Evolutionary conservation across 2,888 invertebrate species (phyloP), one percentile per base, ranked within the genome.

Genomic region (Coleophora flavipennella): DNA sequence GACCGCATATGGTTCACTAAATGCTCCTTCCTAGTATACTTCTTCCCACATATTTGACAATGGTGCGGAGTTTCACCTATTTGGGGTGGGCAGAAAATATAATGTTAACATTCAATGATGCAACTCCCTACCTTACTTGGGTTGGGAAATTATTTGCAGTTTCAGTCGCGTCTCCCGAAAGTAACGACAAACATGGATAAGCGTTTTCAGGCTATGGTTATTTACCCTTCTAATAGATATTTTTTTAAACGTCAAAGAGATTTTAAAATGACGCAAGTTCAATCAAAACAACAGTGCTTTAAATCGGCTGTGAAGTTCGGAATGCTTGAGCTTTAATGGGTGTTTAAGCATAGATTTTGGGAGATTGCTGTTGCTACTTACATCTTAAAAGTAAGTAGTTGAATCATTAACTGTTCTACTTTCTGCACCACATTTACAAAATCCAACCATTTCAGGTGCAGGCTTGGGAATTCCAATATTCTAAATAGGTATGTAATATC

Each of bases 21-120:
- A 83, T 94, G 94, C 79, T 94, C 94, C 83, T 94, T 94, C 58
- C 94, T 89, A 52, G 94, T 94, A 76, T 93, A 94, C 78, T 93
- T 94, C 86, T 94, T 94, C 55, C 92, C 93, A 76, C 93, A 94
- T 58, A 93, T 90, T 75, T 91, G 91, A 75, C 94, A 94, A 74
- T 93, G 93, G 80, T 94, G 94, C 47, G 93, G 94, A 50, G 93
- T 94, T 84, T 93, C 93, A 69, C 93, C 93, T 89, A 81, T 59
- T 72, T 60, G 61, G 60, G 71, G 67, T 71, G 75, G 72, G 76
- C 77, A 77, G 76, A 79, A 78, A 80, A 78, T 76, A 75, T 70
- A 72, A 70, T 46, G 69, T 81, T 80, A 78, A 75, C 68, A 80
- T 80, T 83, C 74, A 84, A 83, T 84, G 83, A 84, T 79, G 77